A percentile compares a stretch with the other conserved stretches of the same genome.
These are phyloP conservation scores for Cyprinodon diabolis DNA, from an alignment of 2,797 vertebrate species.

Conservation along the genomic window DNA sequence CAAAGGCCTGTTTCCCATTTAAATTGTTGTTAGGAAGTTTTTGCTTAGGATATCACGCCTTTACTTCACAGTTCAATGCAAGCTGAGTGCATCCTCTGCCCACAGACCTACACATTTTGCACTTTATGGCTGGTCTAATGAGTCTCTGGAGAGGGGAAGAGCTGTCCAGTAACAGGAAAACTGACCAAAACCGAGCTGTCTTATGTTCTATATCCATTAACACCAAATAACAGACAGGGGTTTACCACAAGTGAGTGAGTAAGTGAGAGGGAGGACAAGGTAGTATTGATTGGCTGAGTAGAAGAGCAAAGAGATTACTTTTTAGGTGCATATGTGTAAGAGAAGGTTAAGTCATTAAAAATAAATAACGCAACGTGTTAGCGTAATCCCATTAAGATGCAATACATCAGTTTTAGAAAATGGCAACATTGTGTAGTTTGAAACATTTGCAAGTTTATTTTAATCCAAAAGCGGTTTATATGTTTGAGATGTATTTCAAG, in stretches of 20 bases:
- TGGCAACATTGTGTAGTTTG: not conserved
- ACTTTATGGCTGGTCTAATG: slow-evolving; percentile 67
- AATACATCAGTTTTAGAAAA: not conserved
- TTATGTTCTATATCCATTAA: slow-evolving; percentile 61
- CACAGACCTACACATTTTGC: slow-evolving; percentile 49
- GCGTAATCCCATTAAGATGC: not conserved
- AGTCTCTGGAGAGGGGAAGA: slow-evolving; percentile 69
- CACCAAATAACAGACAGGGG: slow-evolving; percentile 49
- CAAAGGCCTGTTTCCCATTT: slow-evolving; percentile 12
- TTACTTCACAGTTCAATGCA: slow-evolving; percentile 56
- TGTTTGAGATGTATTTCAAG: too few relatives aligned
- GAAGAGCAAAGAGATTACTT: slow-evolving; percentile 10
- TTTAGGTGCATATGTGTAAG: slow-evolving; percentile 9
- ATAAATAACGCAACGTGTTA: not conserved
- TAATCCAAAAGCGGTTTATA: too few relatives aligned
- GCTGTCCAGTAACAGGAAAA: slow-evolving; percentile 71
- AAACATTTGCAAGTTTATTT: too few relatives aligned
- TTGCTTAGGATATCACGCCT: slow-evolving; percentile 61
- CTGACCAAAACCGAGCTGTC: slow-evolving; percentile 62
- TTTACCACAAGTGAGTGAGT: slow-evolving; percentile 24
- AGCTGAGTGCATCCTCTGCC: slow-evolving; percentile 55
- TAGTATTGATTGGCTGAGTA: slow-evolving; percentile 31
- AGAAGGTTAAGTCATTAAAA: slow-evolving; percentile 6
- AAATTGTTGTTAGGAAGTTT: slow-evolving; percentile 37
- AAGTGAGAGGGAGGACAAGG: slow-evolving; percentile 13